Base-by-base conservation (phyloP, 2,113 vertebrate genomes). In the Sclerurus mexicanus region DNA sequence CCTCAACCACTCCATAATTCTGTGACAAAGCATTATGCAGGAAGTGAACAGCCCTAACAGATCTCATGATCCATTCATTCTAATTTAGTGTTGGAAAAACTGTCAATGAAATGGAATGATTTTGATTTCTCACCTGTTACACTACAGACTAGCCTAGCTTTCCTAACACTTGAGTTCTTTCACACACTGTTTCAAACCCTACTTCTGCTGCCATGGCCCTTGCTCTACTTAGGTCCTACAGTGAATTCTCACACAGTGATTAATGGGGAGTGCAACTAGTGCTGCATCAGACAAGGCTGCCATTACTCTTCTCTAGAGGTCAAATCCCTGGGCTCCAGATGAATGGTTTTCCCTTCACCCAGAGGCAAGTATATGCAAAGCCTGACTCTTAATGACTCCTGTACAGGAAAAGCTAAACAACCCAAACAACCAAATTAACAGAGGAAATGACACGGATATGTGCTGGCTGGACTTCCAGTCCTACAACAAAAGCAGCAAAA, bases 331-430 rank as follows among this genome's bases (percentile, higher is more conserved):
- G 22, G 35, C 31, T 84, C 52, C 42, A 73, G 68, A 60, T n/a
- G 12, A 95, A 86, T 46, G 37, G 17, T 49, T 49, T 66, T 74
- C 58, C 87, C 52, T 40, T 87, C 44, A 94, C 58, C 62, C 53
- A 3, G 9, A 71, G 73, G 62, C 37, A 86, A 85, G 28, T 25
- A 82, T 6, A 72, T 40, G 77, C 42, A 93, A 88, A 25, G 59
- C 52, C 58, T 80, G 30, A 66, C 62, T 85, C 56, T 74, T 93
- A 87, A 90, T 62, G 49, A 93, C 27, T 85, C 44, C 60, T 78
- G 35, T 27, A 87, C 71, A 21, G 73, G 52, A 82, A 93, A 93
- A 91, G 28, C 66, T 76, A 92, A 96, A 64, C 47, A 92, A 90
- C 12, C 33, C 76, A 80, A 80, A 62, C 55, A 78, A 75, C 14